A percentile compares a stretch with the other conserved stretches of the same genome.
Evolutionary conservation across 2,888 invertebrate species (phyloP).

Genomic region (Trimorus sp.): DNA sequence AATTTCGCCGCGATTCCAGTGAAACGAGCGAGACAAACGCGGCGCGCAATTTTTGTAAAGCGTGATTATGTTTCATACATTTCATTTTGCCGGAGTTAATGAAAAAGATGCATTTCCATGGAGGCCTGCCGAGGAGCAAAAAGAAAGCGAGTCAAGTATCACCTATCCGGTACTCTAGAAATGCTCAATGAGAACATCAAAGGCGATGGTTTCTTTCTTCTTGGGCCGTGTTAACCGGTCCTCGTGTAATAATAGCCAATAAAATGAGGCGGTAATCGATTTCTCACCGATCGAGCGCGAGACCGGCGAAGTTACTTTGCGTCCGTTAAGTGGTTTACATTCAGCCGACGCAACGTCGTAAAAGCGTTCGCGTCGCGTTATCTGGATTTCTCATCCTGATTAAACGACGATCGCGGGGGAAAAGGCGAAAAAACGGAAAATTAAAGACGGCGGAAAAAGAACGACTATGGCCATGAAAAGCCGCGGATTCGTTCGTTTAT

Average conservation of each 20-base stretch:
- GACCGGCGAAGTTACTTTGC: constrained; percentile 73
- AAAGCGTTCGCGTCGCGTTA: constrained; percentile 72
- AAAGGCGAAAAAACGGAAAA: constrained; percentile 12
- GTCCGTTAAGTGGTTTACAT: constrained; percentile 76
- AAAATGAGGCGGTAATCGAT: constrained; percentile 76
- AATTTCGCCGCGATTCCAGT: too few species aligned
- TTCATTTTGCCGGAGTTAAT: constrained; percentile 26
- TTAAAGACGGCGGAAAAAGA: not conserved
- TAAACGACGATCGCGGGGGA: constrained; percentile 55
- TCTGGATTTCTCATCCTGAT: constrained; percentile 68
- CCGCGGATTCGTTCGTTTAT: constrained; percentile 28
- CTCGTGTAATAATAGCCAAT: constrained; percentile 76
- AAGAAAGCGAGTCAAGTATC: constrained; percentile 48
- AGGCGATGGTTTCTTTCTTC: constrained; percentile 55
- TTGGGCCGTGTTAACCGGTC: constrained; percentile 71
- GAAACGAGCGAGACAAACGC: not conserved
- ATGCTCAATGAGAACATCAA: constrained; percentile 60
- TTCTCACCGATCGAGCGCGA: constrained; percentile 74
- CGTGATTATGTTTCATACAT: not conserved
- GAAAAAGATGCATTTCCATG: constrained; percentile 23
- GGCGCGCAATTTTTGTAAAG: not conserved
- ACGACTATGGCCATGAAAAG: constrained; percentile 32
- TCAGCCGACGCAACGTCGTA: constrained; percentile 70
- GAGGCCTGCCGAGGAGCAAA: constrained; percentile 15
- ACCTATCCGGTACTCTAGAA: constrained; percentile 48